Conservation (phyloP, 2,113 vertebrate species). For the Calyptommatus sinebrachiatus region DNA sequence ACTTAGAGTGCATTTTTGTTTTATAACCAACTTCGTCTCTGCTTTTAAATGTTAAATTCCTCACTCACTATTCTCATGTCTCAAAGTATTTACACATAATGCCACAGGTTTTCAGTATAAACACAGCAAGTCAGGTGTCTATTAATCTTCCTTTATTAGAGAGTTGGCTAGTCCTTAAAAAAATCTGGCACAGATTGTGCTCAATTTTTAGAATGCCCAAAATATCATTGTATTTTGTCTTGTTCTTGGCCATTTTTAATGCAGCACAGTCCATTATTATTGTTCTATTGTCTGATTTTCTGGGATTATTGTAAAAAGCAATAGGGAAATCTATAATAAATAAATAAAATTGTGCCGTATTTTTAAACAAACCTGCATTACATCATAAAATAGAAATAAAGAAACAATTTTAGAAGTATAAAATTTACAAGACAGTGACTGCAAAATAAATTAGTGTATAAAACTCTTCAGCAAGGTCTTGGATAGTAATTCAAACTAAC, state of each 20-base stretch:
- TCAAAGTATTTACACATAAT: constrained; percentile 3
- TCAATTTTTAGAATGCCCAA: neutral
- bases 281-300: too few relatives aligned
- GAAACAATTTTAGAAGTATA: neutral
- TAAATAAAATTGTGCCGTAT: too few relatives aligned
- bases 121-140: neutral
- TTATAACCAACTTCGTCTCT: neutral
- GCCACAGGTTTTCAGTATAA: neutral
- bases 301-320: too few relatives aligned
- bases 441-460: neutral
- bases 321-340: too few relatives aligned
- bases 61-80: neutral
- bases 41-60: neutral
- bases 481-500: neutral
- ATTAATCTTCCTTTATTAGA: neutral
- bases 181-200: neutral
- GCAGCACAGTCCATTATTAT: too few relatives aligned
- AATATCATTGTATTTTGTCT: neutral
- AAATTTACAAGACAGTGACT: neutral
- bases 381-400: too few relatives aligned
- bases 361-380: too few relatives aligned
- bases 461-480: neutral
- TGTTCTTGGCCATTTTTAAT: too few relatives aligned
- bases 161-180: neutral
- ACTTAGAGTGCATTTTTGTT: neutral